Base-by-base conservation (phyloP, 2,888 invertebrate genomes). In the Notodonta ziczac region DNA sequence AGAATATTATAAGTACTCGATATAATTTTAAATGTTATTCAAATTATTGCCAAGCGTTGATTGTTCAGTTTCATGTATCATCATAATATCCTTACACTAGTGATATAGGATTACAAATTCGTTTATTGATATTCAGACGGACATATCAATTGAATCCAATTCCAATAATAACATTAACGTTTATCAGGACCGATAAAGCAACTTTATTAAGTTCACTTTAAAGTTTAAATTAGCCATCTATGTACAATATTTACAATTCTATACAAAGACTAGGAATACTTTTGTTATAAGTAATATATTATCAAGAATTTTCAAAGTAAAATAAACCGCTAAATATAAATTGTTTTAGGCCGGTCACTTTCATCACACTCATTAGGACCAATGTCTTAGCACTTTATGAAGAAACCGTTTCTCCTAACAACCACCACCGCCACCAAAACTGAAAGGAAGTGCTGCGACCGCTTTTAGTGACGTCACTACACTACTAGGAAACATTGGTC, bases 1-100 rank as follows among this genome's bases (percentile, higher is more conserved):
- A 54, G 13, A 52, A 52, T 52, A 24, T 52, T 52, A 52, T 14
- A 54, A 12, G n/a, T 2, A n/a, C 32, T 55, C 46, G 35, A 10
- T 39, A 24, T 51, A 24, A 51, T 51, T n/a, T 32, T 32, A 8
- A 53, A 68, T 61, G 72, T 83, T 83, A 84, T 72, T 80, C 81
- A 80, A 87, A 86, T 93, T 90, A 92, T 90, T 93, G 93, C 93
- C 91, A 92, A 91, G 91, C 92, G 84, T 90, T 90, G 81, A 84
- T 84, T 86, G 80, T 82, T 85, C 78, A 71, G 69, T 80, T 83
- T 81, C 79, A 72, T 85, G 80, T 70, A 56, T 71, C 78, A 73
- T 78, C 71, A 62, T 71, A 24, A 24, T 24, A 70, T 81, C 72
- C 87, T 87, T 90, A 92, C 53, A 69, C 90, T 93, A 93, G 84